Evolutionary conservation across 2,888 invertebrate genomes (phyloP), one percentile per base, ranked within the genome.

Genomic region (Leucophora obtusa): DNA sequence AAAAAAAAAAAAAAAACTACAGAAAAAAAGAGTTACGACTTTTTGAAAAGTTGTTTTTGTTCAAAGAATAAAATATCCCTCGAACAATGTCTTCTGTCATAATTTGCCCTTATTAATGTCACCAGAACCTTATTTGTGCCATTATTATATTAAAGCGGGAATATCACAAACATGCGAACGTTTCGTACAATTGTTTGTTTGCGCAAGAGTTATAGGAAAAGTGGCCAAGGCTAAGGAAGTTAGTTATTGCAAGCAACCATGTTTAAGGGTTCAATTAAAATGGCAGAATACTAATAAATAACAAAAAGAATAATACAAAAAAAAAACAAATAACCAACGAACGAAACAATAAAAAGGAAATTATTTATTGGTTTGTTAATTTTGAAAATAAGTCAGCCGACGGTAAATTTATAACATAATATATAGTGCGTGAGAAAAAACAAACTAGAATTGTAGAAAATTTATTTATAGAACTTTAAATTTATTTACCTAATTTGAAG

Each of bases 71-170:
- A 28, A 15, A 56, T 72, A 62, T 78, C 66, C 75, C 65, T 60
- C 65, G 56, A 33, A 75, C 65, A 65, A 77, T 75, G 79, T 81
- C 81, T 75, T 70, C 71, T 83, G 79, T 83, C 83, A 83, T 84
- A 84, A 84, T 84, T 84, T 83, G 83, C 83, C 83, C 82, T 83
- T 83, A 84, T 84, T 83, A 83, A 78, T 78, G 77, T 78, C 77
- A 72, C 77, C 66, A 78, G 77, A 78, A 68, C 71, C 71, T 78
- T 78, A 72, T 72, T 78, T 72, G 28, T 66, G 73, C 62, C 59
- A 74, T 73, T 71, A 47, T 62, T 76, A 35, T 77, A 10, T 35
- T 6, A 21, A 54, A 18, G 33, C 71, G 58, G 43, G 47, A 77
- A 77, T 69, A 56, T 54, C 69, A 33, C 60, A 47, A 38, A 11